Evolutionary conservation across 1,140 invertebrate species (phyloP).

Genomic region (Microplitis mediator): DNA sequence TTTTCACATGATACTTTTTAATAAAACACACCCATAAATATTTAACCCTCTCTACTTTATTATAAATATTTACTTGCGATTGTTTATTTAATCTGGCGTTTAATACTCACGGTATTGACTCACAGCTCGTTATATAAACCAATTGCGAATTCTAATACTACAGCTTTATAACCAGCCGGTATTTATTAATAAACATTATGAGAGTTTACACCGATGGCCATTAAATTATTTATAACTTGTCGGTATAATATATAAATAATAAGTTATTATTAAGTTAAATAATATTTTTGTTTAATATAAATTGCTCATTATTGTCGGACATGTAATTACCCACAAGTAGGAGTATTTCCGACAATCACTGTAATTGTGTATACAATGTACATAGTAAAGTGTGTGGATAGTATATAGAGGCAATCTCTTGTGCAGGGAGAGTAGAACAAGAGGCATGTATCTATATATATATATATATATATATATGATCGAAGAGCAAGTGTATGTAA

Average conservation of each 20-base stretch:
- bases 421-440: neutral
- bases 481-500: slow-evolving; percentile 17
- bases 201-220: neutral
- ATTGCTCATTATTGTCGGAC: no score
- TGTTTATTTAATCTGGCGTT: neutral
- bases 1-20: no score
- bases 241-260: no score
- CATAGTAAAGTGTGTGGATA: neutral
- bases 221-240: neutral
- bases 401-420: slow-evolving; percentile 21
- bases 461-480: neutral
- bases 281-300: no score
- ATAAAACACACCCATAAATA: no score
- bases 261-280: no score
- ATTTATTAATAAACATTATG: neutral
- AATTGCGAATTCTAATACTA: neutral
- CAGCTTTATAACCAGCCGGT: neutral
- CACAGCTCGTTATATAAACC: neutral
- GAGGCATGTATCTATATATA: neutral
- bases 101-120: neutral
- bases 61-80: neutral
- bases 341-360: neutral
- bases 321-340: neutral
- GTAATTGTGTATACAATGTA: neutral
- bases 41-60: neutral